These are phyloP conservation scores for Scrobipalpa costella DNA, from an alignment of 2,888 invertebrate species.

Conservation along the genomic window DNA sequence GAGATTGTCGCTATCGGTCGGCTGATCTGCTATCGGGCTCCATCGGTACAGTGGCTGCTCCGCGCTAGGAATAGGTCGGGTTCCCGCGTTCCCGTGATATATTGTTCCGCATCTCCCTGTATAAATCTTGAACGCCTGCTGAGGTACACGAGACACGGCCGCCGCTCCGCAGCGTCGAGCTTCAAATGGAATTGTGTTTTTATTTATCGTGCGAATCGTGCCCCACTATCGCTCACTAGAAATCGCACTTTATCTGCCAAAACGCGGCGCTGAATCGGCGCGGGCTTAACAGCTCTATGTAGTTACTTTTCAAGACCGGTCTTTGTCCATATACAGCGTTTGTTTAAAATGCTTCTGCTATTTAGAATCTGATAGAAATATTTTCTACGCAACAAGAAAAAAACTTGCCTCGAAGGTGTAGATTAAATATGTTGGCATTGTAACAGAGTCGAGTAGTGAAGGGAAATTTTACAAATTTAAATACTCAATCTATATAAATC, in stretches of 20 bases:
- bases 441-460: constrained; percentile 6
- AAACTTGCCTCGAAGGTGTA: constrained; percentile 16
- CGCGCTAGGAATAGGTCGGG: constrained; percentile 77
- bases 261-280: constrained; percentile 63
- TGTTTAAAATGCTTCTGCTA: constrained; percentile 10
- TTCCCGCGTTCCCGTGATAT: constrained; percentile 80
- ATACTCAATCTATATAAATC: constrained; percentile 18
- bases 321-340: constrained; percentile 22
- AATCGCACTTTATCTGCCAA: constrained; percentile 77
- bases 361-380: background rate
- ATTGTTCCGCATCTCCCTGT: constrained; percentile 78
- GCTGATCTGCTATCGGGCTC: constrained; percentile 72
- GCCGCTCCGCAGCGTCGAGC: constrained; percentile 71
- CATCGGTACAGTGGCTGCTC: constrained; percentile 75
- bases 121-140: constrained; percentile 81
- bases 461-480: constrained; percentile 23
- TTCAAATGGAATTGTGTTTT: constrained; percentile 81
- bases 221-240: constrained; percentile 75
- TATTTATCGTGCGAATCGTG: constrained; percentile 80
- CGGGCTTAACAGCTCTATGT: constrained; percentile 54
- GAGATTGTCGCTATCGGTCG: constrained; percentile 59
- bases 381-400: background rate
- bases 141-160: constrained; percentile 78
- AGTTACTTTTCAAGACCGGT: constrained; percentile 40
- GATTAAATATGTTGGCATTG: background rate